Percentiles rank a stretch among this genome's conserved stretches.
phyloP scores from a whole-genome alignment of 2,888 invertebrate species.

The Zootermopsis nevadensis region DNA sequence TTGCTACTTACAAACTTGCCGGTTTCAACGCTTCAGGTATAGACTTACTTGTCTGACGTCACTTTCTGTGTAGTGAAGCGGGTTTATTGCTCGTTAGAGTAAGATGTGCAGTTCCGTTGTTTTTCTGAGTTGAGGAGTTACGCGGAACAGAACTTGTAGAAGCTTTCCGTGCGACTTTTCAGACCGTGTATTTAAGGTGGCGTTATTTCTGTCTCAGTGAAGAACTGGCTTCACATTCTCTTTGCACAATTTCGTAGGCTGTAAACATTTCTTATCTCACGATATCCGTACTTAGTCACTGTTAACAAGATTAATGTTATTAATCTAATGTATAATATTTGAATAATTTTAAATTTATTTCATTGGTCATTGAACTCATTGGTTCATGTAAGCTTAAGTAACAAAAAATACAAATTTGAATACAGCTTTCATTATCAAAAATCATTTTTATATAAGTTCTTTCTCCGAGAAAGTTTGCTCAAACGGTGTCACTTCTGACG shows the following conservation, averaged over 20 bases:
- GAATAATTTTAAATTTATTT: background rate
- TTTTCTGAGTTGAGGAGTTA: background rate
- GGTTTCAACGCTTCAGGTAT: background rate
- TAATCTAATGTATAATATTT: background rate
- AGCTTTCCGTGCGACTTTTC: background rate
- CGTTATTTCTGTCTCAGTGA: too few species aligned
- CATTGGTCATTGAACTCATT: background rate
- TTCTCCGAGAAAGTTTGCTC: too few species aligned
- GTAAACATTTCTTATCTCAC: too few species aligned
- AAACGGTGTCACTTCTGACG: too few species aligned
- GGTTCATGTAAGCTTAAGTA: too few species aligned
- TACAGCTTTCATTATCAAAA: too few species aligned
- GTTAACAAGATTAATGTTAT: too few species aligned
- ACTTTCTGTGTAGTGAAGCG: background rate
- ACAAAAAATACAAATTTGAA: too few species aligned
- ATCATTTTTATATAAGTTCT: too few species aligned
- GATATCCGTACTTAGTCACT: too few species aligned
- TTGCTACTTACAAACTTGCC: background rate
- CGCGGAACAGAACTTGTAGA: background rate
- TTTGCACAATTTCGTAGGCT: too few species aligned
- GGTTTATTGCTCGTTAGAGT: background rate
- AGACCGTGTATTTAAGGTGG: background rate
- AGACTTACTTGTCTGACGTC: background rate
- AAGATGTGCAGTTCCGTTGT: background rate
- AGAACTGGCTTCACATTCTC: too few species aligned